Percentiles rank a stretch among this genome's conserved stretches.
phyloP scores from a whole-genome alignment of 1,140 invertebrate species.

The Drosophila nebulosa region DNA sequence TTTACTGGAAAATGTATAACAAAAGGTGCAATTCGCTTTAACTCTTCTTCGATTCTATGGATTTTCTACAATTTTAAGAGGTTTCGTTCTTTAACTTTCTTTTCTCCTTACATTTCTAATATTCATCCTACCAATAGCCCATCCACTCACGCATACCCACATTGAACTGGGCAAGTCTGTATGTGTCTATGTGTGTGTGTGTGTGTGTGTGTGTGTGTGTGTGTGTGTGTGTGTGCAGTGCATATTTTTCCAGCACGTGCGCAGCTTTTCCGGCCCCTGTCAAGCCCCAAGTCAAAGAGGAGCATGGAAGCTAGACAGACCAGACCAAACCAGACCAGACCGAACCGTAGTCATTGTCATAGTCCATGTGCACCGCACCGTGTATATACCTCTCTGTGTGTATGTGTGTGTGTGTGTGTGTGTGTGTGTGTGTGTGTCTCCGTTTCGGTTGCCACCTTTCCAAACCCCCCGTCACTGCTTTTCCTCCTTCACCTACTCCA shows the following conservation, averaged over 20 bases:
- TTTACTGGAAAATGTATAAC: too few species aligned
- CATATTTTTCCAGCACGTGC: constrained; percentile 77
- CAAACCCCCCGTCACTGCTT: not conserved
- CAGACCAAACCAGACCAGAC: constrained; percentile 13
- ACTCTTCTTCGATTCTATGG: too few species aligned
- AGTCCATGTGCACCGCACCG: constrained; percentile 30
- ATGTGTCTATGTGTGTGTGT: constrained; percentile 6
- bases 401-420: not conserved
- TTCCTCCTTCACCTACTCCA: not conserved
- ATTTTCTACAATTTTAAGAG: not conserved
- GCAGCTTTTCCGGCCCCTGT: constrained; percentile 68
- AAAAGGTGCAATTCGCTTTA: too few species aligned
- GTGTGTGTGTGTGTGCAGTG: constrained; percentile 37
- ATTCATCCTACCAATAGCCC: constrained; percentile 5
- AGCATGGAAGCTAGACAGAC: not conserved
- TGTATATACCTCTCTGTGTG: not conserved
- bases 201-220: constrained; percentile 6
- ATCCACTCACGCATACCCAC: not conserved
- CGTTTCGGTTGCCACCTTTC: constrained; percentile 9
- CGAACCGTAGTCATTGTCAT: constrained; percentile 30
- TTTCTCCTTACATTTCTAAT: not conserved
- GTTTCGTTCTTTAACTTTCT: not conserved
- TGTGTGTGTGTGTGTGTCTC: constrained; percentile 30
- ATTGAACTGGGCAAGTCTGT: constrained; percentile 15
- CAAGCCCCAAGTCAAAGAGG: constrained; percentile 24